Conservation (phyloP, 2,888 invertebrate genomes). For the Selenia dentaria region DNA sequence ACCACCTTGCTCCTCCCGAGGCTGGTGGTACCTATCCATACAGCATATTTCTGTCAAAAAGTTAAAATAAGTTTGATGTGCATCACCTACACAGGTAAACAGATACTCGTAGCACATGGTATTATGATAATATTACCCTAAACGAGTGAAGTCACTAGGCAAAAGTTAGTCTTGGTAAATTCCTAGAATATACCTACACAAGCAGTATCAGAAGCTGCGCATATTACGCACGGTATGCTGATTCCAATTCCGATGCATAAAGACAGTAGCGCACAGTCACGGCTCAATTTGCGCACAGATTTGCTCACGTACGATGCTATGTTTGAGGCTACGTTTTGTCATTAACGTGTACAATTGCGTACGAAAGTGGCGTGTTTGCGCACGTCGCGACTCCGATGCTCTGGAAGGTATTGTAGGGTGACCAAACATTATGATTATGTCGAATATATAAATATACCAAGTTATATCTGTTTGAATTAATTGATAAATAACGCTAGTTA, state of each 20-base stretch:
- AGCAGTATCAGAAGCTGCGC: neutral
- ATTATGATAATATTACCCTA: too few species aligned
- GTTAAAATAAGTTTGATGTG: too few species aligned
- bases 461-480: too few species aligned
- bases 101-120: too few species aligned
- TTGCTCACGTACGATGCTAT: conserved; percentile 56
- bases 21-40: too few species aligned
- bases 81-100: too few species aligned
- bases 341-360: conserved; percentile 49
- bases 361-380: conserved; percentile 61
- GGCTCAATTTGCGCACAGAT: conserved; percentile 46
- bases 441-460: too few species aligned
- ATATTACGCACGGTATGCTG: conserved; percentile 21
- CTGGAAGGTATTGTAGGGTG: neutral
- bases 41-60: too few species aligned
- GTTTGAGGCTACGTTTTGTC: conserved; percentile 44
- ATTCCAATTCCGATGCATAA: conserved; percentile 23
- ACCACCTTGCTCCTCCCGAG: too few species aligned
- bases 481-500: too few species aligned
- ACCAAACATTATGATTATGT: neutral
- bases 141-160: too few species aligned
- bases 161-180: too few species aligned
- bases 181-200: neutral
- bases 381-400: conserved; percentile 38
- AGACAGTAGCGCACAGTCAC: conserved; percentile 54